Evolutionary conservation across 2,113 vertebrate species (phyloP).

Genomic region (Xiphophorus maculatus): DNA sequence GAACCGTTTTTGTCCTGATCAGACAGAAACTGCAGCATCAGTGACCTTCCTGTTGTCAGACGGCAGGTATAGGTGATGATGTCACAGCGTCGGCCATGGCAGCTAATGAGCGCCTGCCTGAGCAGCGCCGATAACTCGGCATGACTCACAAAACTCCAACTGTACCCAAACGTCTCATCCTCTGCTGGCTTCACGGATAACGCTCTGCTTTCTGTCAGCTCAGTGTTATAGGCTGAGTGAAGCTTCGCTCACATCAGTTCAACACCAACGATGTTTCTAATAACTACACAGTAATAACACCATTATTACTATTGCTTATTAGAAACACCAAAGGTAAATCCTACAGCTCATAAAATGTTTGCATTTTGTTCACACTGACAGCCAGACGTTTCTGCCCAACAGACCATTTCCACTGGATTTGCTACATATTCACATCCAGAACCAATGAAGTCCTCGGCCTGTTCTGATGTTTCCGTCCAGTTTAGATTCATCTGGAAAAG

Average conservation of each 20-base stretch:
- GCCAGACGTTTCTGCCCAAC: too few relatives aligned
- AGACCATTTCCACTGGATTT: too few relatives aligned
- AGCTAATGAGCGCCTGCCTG: background rate
- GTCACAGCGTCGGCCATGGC: background rate
- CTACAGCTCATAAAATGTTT: too few relatives aligned
- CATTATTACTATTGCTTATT: too few relatives aligned
- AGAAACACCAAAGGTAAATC: background rate
- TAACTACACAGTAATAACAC: background rate
- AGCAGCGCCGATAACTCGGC: constrained; percentile 9
- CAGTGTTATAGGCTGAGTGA: background rate
- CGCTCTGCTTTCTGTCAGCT: background rate
- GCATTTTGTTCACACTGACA: too few relatives aligned
- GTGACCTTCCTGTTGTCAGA: background rate
- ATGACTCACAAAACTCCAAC: background rate
- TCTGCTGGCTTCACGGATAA: background rate
- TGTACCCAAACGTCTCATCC: background rate
- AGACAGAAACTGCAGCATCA: background rate
- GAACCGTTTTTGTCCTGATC: background rate
- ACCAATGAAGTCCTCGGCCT: too few relatives aligned
- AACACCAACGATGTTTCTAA: background rate
- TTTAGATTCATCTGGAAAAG: too few relatives aligned
- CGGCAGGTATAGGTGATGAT: background rate
- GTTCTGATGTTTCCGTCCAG: too few relatives aligned
- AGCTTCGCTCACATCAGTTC: background rate
- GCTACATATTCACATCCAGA: too few relatives aligned